Conservation (phyloP, 2,888 invertebrate genomes). For the Cephus pygmeus region DNA sequence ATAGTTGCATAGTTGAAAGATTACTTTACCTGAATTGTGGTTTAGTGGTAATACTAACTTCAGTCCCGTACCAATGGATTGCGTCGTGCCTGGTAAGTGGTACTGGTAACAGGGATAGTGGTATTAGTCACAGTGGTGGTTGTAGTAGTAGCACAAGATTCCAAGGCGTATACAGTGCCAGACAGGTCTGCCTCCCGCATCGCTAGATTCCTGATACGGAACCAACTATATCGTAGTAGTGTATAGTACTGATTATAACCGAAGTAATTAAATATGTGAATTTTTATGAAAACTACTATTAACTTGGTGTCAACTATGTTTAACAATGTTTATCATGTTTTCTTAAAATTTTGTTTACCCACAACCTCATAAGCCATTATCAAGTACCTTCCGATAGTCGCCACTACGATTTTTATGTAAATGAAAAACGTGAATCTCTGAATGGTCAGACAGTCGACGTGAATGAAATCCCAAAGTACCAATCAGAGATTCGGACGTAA, state of each 20-base stretch:
- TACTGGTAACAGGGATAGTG: not conserved
- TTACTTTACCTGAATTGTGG: not conserved
- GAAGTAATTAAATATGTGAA: not conserved
- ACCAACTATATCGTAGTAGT: not conserved
- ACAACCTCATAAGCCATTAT: not conserved
- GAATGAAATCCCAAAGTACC: not conserved
- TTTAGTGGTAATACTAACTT: not conserved
- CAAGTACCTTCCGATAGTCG: not conserved
- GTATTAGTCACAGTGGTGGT: not conserved
- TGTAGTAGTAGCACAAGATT: constrained; percentile 29
- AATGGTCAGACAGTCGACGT: not conserved
- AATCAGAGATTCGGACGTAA: not conserved
- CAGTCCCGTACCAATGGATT: not conserved
- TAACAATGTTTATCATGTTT: not conserved
- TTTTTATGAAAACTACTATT: not conserved
- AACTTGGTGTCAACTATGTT: not conserved
- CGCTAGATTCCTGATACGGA: constrained; percentile 25
- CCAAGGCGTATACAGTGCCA: constrained; percentile 38
- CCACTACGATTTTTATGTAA: not conserved
- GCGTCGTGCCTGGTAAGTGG: not conserved
- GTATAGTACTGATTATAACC: not conserved
- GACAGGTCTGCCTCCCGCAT: constrained; percentile 28
- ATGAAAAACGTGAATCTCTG: not conserved
- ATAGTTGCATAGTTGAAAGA: not conserved
- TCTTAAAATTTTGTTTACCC: not conserved